Evolutionary conservation across 2,113 vertebrate species (phyloP), one percentile per base, ranked within the genome.

Genomic region (Paramisgurnus dabryanus): DNA sequence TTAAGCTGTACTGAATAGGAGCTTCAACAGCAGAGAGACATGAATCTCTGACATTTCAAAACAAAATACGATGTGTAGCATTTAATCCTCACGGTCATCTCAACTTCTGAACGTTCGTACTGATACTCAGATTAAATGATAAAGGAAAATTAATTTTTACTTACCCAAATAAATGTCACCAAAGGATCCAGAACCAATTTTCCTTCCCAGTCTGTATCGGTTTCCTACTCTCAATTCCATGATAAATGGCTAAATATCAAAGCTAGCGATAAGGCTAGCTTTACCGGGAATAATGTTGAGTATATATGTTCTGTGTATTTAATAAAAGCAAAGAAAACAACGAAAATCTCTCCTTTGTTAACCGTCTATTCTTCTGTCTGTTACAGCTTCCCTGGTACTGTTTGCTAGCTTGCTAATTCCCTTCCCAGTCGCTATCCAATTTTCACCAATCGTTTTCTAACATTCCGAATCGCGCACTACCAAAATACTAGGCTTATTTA

Each of bases 161-260:
- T 96, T 89, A 99, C 97, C 97, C 73, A 99, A 89, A 81, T 99
- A 98, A 88, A 98, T 99, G 89, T 99, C 97, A 83, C 97, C 97
- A 87, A 98, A 99, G 0, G 97, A 98, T 66, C 97, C 97, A 85
- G 97, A 98, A 87, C 97, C 97, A 87, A 99, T 99, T 89, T 99
- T 98, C 83, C 97, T 95, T 88, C 97, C 97, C 91, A 99, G 93
- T 83, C 97, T 96, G 91, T 98, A 99, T 90, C 96, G 90, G 94
- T 98, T 98, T 80, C 97, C 97, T 69, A 98, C 97, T 90, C 97
- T 93, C 88, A 98, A 88, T 91, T 98, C 97, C 97, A 98, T 98
- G 89, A 72, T 89, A 10, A 81, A 70, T 12, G 22, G 6, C 58
- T 39, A 22, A 75, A 81, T 41, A 80, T 63, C 57, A 83, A 67